Conservation (phyloP, 2,888 invertebrate genomes). For the Lagria hirta region DNA sequence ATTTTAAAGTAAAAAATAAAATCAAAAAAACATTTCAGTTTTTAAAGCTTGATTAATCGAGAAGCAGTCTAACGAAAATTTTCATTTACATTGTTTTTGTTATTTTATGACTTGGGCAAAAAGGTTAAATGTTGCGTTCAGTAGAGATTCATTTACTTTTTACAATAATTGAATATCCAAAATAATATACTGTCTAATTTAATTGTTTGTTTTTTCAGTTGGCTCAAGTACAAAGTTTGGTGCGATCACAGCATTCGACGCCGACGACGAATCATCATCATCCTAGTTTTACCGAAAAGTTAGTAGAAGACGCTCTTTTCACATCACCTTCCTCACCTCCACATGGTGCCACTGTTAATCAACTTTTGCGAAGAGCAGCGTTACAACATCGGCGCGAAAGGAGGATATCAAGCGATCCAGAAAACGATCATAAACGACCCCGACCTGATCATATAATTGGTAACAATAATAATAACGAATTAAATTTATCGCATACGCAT, state of each 20-base stretch:
- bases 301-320: slow-evolving; percentile 60
- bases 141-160: too few species aligned
- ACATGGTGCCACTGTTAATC: slow-evolving; percentile 61
- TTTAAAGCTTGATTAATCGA: too few species aligned
- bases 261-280: slow-evolving; percentile 52
- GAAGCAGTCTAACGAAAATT: too few species aligned
- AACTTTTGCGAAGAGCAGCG: slow-evolving; percentile 62
- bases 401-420: slow-evolving; percentile 66
- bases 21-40: too few species aligned
- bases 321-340: slow-evolving; percentile 59
- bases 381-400: slow-evolving; percentile 57
- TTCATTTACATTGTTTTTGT: too few species aligned
- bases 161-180: too few species aligned
- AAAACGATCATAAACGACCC: slow-evolving; percentile 64
- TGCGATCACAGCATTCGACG: slow-evolving; percentile 58
- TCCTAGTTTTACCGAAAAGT: slow-evolving; percentile 54
- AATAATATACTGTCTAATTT: too few species aligned
- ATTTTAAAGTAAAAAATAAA: too few species aligned
- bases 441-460: slow-evolving; percentile 53
- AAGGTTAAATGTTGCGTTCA: too few species aligned
- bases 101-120: too few species aligned
- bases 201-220: too few species aligned
- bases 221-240: slow-evolving; percentile 68
- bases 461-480: slow-evolving; percentile 60
- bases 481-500: slow-evolving; percentile 43